A percentile compares a stretch with the other conserved stretches of the same genome.
Evolutionary conservation across 1,140 invertebrate species (phyloP).

Genomic region (Orius insidiosus): DNA sequence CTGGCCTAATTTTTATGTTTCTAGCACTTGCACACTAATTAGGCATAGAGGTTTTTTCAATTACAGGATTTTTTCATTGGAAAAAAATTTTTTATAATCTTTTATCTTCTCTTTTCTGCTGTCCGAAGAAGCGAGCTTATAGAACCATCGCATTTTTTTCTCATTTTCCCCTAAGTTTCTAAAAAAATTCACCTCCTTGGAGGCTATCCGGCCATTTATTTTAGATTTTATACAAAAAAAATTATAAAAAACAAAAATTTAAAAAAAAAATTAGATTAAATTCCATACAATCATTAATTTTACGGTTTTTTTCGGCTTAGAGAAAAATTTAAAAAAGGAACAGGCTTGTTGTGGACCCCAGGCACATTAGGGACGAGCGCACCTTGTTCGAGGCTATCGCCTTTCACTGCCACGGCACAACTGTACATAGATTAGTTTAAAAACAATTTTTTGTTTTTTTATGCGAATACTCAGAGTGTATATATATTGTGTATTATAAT

Average conservation of each 20-base stretch:
- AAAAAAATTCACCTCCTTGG: conserved; percentile 1
- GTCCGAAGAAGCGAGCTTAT: conserved; percentile 17
- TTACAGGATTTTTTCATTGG: too few species aligned
- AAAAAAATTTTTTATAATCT: too few species aligned
- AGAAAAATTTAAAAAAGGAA: not conserved
- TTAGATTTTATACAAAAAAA: conserved; percentile 14
- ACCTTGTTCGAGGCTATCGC: conserved; percentile 14
- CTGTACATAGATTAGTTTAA: conserved; percentile 14
- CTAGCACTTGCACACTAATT: too few species aligned
- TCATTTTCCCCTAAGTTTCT: conserved; percentile 3
- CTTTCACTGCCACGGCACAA: conserved; percentile 21
- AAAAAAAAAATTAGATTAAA: not conserved
- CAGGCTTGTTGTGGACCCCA: too few species aligned
- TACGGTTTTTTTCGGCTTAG: not conserved
- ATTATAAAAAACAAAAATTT: conserved; percentile 5
- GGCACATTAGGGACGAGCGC: not conserved
- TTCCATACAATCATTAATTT: conserved; percentile 6
- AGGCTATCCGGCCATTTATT: conserved; percentile 16
- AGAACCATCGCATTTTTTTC: conserved; percentile 3
- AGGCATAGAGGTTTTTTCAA: too few species aligned
- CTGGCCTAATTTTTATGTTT: too few species aligned
- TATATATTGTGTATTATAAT: conserved; percentile 14
- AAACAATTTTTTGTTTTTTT: conserved; percentile 11
- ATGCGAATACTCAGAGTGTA: conserved; percentile 8
- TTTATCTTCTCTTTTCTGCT: conserved; percentile 4